These are phyloP conservation scores for Neria commutata DNA, from an alignment of 2,888 invertebrate genomes.

Conservation along the genomic window DNA sequence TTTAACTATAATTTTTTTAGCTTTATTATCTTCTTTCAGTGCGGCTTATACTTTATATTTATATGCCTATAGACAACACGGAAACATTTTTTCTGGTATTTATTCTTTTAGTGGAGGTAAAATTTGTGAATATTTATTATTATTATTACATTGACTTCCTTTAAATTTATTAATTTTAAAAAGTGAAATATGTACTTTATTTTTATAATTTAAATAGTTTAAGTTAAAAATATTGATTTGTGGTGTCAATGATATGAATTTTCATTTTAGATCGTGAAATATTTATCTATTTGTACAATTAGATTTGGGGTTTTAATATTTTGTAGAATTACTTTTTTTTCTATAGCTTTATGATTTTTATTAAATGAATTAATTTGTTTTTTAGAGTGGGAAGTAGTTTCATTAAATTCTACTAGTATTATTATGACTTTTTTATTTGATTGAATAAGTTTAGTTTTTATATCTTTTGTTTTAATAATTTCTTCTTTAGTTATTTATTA, in stretches of 20 bases:
- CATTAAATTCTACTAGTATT: constrained; percentile 63
- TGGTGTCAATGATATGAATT: constrained; percentile 67
- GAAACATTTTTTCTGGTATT: constrained; percentile 63
- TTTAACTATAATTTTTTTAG: constrained; percentile 64
- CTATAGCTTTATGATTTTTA: constrained; percentile 62
- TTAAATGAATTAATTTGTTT: constrained; percentile 62
- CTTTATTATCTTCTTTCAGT: constrained; percentile 70
- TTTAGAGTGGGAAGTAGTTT: constrained; percentile 67
- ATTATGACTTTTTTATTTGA: constrained; percentile 68
- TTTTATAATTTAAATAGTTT: too few species aligned
- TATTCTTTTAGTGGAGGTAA: constrained; percentile 64
- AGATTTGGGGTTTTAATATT: constrained; percentile 64
- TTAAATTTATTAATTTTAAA: constrained; percentile 70
- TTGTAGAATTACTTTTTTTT: constrained; percentile 59
- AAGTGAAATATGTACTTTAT: constrained; percentile 64
- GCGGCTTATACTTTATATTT: constrained; percentile 70
- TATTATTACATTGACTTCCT: constrained; percentile 69
- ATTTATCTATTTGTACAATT: constrained; percentile 65
- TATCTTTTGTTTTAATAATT: too few species aligned
- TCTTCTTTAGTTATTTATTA: too few species aligned
- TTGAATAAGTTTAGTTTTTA: too few species aligned
- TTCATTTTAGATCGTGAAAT: constrained; percentile 65
- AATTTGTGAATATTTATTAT: constrained; percentile 67
- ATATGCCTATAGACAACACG: constrained; percentile 70
- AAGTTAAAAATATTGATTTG: constrained; percentile 73